Conservation (phyloP, 2,888 invertebrate species). For the Drosophila prolongata region DNA sequence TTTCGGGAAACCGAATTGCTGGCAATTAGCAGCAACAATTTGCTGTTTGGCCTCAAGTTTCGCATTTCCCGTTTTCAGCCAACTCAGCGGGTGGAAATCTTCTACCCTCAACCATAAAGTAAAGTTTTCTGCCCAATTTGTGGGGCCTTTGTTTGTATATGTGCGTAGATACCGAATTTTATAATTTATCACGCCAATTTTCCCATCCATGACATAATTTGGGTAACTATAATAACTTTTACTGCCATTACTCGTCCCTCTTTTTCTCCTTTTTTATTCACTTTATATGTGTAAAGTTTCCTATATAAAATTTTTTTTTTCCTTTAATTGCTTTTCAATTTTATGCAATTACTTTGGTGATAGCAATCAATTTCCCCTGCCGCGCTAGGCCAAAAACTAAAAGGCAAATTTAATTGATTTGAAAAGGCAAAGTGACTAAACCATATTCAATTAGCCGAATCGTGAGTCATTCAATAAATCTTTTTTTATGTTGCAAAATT, state of each 20-base stretch:
- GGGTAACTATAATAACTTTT: conserved; percentile 23
- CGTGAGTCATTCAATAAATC: not conserved
- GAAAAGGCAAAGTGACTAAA: not conserved
- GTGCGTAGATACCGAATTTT: conserved; percentile 17
- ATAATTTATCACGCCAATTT: conserved; percentile 30
- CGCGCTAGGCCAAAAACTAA: not conserved
- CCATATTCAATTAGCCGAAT: not conserved
- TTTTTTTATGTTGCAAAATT: not conserved
- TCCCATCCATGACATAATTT: conserved; percentile 29
- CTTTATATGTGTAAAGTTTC: not conserved
- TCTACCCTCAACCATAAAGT: conserved; percentile 8
- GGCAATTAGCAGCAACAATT: conserved; percentile 77
- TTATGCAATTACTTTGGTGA: conserved; percentile 38
- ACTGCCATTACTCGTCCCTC: not conserved
- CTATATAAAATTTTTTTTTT: conserved; percentile 12
- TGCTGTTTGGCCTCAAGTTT: conserved; percentile 74
- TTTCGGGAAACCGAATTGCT: conserved; percentile 60
- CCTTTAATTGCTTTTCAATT: conserved; percentile 42
- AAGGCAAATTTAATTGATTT: conserved; percentile 8
- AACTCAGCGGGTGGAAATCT: conserved; percentile 19
- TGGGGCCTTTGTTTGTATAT: conserved; percentile 24
- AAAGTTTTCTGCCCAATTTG: conserved; percentile 37
- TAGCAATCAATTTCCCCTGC: not conserved
- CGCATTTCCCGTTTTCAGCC: conserved; percentile 24
- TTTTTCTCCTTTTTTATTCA: conserved; percentile 2